Evolutionary conservation across 2,888 invertebrate species (phyloP), one percentile per base, ranked within the genome.

Genomic region (Junonia oenone): DNA sequence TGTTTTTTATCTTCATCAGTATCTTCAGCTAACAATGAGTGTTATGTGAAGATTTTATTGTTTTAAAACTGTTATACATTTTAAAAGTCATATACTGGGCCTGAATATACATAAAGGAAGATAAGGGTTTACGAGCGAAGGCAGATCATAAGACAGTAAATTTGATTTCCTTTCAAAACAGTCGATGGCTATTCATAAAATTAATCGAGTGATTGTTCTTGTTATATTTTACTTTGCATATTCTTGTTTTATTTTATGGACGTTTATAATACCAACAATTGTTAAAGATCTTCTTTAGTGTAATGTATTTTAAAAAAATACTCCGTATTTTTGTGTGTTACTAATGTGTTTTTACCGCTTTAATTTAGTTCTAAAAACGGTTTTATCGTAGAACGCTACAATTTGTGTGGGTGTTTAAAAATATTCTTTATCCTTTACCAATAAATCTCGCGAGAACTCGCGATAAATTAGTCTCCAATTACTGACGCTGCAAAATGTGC

Each of bases 221-320:
- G 75, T 55, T 59, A 61, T 59, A 62, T 61, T 74, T 77, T 78
- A 73, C 75, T 76, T 78, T 80, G 78, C 83, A 76, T 82, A 76
- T 78, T 78, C 77, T 81, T 79, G 73, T 81, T 75, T 82, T 72
- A 76, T 79, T 82, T 83, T 83, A 84, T 83, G 76, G 81, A 74
- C 70, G 33, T 68, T 69, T 80, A 73, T 77, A 83, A 80, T 84
- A 79, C 83, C 83, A 81, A 78, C 80, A 80, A 71, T 82, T 77
- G 76, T 76, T 61, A n/a, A 31, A 54, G 47, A 47, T 29, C 22
- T 29, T 29, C 29, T 29, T 31, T 19, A 22, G 11, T 52, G 52
- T 45, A 31, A 51, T 49, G 53, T 33, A 64, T 63, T 65, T 58
- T n/a, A n/a, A n/a, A n/a, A n/a, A n/a, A n/a, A n/a, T n/a, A n/a